A percentile compares a stretch with the other conserved stretches of the same genome.
phyloP scores from a whole-genome alignment of 2,113 vertebrate species.

The Channa argus region DNA sequence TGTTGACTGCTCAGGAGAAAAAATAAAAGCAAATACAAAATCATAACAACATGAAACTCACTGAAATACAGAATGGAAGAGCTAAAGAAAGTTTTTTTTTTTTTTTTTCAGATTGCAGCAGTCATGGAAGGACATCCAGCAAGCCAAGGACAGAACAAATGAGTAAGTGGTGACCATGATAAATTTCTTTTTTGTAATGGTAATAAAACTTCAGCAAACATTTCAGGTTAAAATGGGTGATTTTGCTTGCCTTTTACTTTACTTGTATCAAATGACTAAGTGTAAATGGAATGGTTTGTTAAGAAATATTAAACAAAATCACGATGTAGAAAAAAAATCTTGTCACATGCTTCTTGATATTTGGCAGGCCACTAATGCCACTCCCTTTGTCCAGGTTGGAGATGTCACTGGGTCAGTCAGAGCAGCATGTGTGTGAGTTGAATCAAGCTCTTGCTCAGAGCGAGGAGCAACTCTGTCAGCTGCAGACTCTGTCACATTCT shows the following conservation, averaged over 20 bases:
- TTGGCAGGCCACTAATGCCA: not conserved
- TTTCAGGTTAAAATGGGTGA: not conserved
- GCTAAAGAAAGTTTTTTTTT: conserved; percentile 1
- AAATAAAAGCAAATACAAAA: not conserved
- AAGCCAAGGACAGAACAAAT: conserved; percentile 63
- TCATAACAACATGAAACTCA: not conserved
- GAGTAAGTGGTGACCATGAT: conserved; percentile 57
- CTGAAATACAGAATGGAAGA: not conserved
- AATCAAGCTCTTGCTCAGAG: conserved; percentile 59
- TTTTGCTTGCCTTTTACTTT: too few species aligned
- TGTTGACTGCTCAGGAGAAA: too few species aligned
- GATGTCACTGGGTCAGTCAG: conserved; percentile 56
- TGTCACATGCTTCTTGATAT: too few species aligned
- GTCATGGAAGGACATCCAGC: conserved; percentile 73
- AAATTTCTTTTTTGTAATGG: not conserved
- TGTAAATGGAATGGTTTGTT: too few species aligned
- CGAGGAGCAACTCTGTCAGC: conserved; percentile 59
- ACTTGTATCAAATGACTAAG: too few species aligned
- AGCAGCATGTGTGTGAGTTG: conserved; percentile 62
- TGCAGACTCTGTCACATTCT: conserved; percentile 69
- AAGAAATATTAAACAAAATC: too few species aligned
- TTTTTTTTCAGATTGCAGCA: conserved; percentile 72
- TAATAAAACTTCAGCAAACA: not conserved
- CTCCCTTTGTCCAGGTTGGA: conserved; percentile 67
- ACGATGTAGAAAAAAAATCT: too few species aligned